These are phyloP conservation scores for Boulengeromyrus knoepffleri DNA, from an alignment of 2,113 vertebrate species.

Conservation along the genomic window DNA sequence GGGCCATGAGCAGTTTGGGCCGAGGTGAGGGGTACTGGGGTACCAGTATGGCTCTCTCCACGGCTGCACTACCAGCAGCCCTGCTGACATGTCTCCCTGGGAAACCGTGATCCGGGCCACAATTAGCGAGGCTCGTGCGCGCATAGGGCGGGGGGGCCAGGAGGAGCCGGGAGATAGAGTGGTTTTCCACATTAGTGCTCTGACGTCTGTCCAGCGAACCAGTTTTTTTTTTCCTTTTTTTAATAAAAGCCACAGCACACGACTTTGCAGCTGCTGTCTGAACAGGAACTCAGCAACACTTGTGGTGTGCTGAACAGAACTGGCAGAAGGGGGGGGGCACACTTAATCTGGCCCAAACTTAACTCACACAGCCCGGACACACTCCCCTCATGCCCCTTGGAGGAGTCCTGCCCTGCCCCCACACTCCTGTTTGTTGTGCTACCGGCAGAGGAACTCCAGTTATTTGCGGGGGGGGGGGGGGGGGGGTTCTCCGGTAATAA, in stretches of 20 bases:
- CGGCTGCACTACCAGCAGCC: background rate
- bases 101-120: background rate
- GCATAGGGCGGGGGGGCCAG: background rate
- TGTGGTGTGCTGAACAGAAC: background rate
- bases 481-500: slow-evolving; percentile 32
- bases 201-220: background rate
- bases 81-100: background rate
- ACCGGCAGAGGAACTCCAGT: slow-evolving; percentile 19
- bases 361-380: background rate
- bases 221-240: background rate
- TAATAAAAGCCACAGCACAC: background rate
- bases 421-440: background rate
- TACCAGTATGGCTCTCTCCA: background rate
- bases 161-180: background rate
- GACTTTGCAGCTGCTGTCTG: background rate
- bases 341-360: background rate
- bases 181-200: slow-evolving; percentile 6
- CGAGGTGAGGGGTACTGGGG: background rate
- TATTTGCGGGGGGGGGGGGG: background rate
- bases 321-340: background rate
- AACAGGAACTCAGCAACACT: background rate
- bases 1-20: background rate
- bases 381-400: background rate
- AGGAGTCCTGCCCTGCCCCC: background rate
- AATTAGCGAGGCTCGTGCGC: background rate